A percentile compares a stretch with the other conserved stretches of the same genome.
Evolutionary conservation across 2,797 vertebrate species (phyloP).

Genomic region (Loris lydekkerianus): DNA sequence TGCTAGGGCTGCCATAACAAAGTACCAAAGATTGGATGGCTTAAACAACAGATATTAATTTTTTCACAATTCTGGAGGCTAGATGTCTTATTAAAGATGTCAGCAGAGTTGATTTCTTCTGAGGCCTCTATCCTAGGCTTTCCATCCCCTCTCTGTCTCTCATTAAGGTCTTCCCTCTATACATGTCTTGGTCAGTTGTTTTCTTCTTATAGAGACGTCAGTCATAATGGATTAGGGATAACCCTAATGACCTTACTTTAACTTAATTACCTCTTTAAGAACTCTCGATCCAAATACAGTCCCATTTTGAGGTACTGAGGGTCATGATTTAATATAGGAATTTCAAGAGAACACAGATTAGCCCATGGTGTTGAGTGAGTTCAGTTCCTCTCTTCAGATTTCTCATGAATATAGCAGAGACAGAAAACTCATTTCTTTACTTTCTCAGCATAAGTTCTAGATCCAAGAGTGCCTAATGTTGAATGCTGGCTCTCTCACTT

Average conservation of each 20-base stretch:
- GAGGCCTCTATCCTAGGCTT: not conserved
- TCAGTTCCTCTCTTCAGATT: conserved; percentile 13
- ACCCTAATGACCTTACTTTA: not conserved
- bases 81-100: not conserved
- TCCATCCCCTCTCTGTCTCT: not conserved
- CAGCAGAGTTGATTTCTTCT: not conserved
- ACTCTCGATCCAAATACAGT: not conserved
- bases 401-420: not conserved
- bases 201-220: not conserved
- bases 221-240: not conserved
- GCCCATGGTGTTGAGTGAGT: not conserved
- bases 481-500: conserved; percentile 1
- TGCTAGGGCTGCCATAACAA: not conserved
- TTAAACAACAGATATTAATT: conserved; percentile 12
- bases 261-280: not conserved
- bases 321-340: not conserved
- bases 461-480: not conserved
- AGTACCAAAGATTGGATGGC: not conserved
- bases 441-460: not conserved
- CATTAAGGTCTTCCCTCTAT: not conserved
- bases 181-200: not conserved
- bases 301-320: not conserved
- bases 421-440: conserved; percentile 32
- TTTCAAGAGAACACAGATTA: not conserved
- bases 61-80: not conserved